A percentile compares a stretch with the other conserved stretches of the same genome.
Evolutionary conservation across 2,888 invertebrate genomes (phyloP).

Genomic region (Megamerina dolium): DNA sequence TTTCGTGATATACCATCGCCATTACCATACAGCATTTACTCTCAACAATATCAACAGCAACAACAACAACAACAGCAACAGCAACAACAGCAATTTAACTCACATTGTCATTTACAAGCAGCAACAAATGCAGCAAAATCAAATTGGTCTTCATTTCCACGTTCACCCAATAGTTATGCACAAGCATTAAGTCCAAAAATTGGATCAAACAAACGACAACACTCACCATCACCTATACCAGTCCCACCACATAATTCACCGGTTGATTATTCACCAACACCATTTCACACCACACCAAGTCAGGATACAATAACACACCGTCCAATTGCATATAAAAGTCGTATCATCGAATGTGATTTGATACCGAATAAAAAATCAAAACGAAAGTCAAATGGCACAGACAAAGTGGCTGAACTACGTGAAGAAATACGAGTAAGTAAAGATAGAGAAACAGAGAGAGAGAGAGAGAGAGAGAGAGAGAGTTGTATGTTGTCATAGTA

Average conservation of each 20-base stretch:
- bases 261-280: slow-evolving; percentile 29
- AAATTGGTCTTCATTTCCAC: slow-evolving; percentile 16
- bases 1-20: too few species aligned
- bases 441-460: not conserved
- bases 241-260: slow-evolving; percentile 34
- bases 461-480: too few species aligned
- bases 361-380: slow-evolving; percentile 38
- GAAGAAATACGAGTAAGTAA: slow-evolving; percentile 37
- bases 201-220: not conserved
- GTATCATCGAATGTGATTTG: slow-evolving; percentile 33
- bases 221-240: slow-evolving; percentile 27
- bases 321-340: slow-evolving; percentile 29
- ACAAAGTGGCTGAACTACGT: slow-evolving; percentile 24
- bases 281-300: slow-evolving; percentile 24
- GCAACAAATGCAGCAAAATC: too few species aligned
- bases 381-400: slow-evolving; percentile 22
- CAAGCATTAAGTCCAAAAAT: slow-evolving; percentile 1
- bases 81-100: not conserved
- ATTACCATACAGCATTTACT: too few species aligned
- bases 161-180: slow-evolving; percentile 12
- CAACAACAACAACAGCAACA: slow-evolving; percentile 12
- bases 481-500: not conserved
- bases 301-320: slow-evolving; percentile 18
- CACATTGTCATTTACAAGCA: too few species aligned
- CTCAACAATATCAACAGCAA: slow-evolving; percentile 9